Evolutionary conservation across 2,888 invertebrate species (phyloP).

Genomic region (Drosophila koepferae): DNA sequence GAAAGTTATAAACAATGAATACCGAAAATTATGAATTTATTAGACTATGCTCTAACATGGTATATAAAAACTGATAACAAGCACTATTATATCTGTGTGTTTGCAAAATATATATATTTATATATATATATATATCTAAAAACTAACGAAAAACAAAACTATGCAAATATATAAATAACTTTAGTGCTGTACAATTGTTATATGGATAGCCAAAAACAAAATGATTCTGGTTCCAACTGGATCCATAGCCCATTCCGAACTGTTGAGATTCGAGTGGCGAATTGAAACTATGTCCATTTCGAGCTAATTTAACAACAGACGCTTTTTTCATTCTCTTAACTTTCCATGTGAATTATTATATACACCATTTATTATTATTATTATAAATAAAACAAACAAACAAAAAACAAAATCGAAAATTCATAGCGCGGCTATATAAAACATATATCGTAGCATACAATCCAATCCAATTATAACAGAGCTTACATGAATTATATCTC

Average conservation of each 20-base stretch:
- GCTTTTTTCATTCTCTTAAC: constrained; percentile 50
- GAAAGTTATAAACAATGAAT: constrained; percentile 44
- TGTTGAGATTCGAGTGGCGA: constrained; percentile 7
- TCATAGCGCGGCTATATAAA: constrained; percentile 12
- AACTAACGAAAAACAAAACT: constrained; percentile 7
- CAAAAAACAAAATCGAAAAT: constrained; percentile 1
- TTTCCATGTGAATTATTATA: constrained; percentile 42
- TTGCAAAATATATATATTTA: constrained; percentile 4
- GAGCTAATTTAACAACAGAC: constrained; percentile 29
- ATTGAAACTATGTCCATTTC: constrained; percentile 21
- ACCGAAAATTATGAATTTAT: constrained; percentile 81
- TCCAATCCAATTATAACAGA: constrained; percentile 55
- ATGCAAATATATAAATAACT: constrained; percentile 33
- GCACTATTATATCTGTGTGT: constrained; percentile 21
- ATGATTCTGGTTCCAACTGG: not conserved
- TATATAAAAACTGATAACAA: constrained; percentile 48
- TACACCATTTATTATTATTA: constrained; percentile 36
- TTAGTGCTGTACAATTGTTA: constrained; percentile 57
- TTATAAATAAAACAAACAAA: constrained; percentile 14
- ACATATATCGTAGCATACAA: constrained; percentile 16
- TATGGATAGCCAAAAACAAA: constrained; percentile 44
- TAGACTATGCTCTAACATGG: constrained; percentile 71
- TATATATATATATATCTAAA: constrained; percentile 7
- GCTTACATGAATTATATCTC: constrained; percentile 52
- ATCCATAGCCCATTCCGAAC: constrained; percentile 29